Base-by-base conservation (phyloP, 2,888 invertebrate species). In the Drosophila anomalata region DNA sequence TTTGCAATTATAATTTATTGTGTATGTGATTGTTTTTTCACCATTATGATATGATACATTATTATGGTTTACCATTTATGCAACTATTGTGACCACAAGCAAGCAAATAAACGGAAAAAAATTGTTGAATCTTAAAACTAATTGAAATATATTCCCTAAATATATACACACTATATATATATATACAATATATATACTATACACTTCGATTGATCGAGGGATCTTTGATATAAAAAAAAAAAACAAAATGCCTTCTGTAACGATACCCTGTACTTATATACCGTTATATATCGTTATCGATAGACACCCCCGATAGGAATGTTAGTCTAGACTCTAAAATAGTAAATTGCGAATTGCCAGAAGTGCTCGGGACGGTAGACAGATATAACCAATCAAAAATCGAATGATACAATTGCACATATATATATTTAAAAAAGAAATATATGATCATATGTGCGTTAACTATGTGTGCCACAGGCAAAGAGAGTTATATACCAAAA, bases 1-100 rank as follows among this genome's bases (percentile, higher is more conserved):
- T 72, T 75, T 79, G 76, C 76, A 77, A 76, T 78, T 79, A 74
- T 77, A 50, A 81, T 78, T 80, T 79, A 77, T 72, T 69, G 47
- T 72, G 67, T 74, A 59, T 69, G 67, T 67, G 53, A 67, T 67
- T 67, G 63, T 22, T 22, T 29, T 65, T 62, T 65, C 60, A 67
- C 65, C 47, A 60, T 56, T 73, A 78, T 56, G 54, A 69, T 52
- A 55, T 58, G 42, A 73, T 66, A 53, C 59, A 59, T 66, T 36
- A 36, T 36, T 36, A 33, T 33, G 33, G 31, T 42, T 17, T 44
- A 22, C 20, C 17, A 63, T 60, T 48, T 62, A 71, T 60, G 77
- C 72, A 73, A 59, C 61, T 77, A 58, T 61, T 79, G 70, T 71
- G 69, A 58, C 76, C 65, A 68, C 74, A 74, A 56, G 57, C 61